Base-by-base conservation (phyloP, 2,113 vertebrate genomes). In the Albula glossodonta region DNA sequence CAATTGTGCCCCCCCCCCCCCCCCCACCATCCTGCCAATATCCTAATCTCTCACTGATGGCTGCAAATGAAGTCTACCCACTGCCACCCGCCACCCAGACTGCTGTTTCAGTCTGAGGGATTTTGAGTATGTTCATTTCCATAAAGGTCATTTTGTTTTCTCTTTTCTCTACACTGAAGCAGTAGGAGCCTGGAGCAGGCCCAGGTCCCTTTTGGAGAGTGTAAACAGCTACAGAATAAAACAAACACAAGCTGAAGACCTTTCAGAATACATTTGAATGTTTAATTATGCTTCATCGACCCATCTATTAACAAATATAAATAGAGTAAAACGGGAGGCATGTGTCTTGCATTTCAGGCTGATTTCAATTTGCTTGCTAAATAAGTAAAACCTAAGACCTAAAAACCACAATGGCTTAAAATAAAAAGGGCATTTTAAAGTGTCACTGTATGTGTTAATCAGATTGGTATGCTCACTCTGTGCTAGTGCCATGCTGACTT, bases 21-120 rank as follows among this genome's bases (percentile, higher is more conserved):
- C 81, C 56, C 31, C 25, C 82, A 17, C 53, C 82, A 74, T 83
- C 60, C 82, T 66, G 82, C 82, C 82, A 83, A 70, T 83, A 51
- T 63, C 3, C 60, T 41, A 49, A 79, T 80, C 78, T 49, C 49
- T 80, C 78, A 17, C 78, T 50, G 78, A 22, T 51, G 49, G 82
- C 82, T 83, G 82, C 82, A 49, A 66, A 51, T n/a, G 22, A 66
- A 83, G 82, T 12, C 60, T 70, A 48, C 57, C 17, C 0, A 41
- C 31, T 41, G 31, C 31, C 31, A 41, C 48, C 19, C 19, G 50
- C 66, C 63, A 83, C 48, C 82, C 49, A 80, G 48, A 50, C 8
- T 80, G 12, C 31, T 13, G 79, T 80, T 80, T 80, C 31, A 70
- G 70, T 74, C n/a, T 10, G 31, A 19, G 70, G 63, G 70, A 74